Base-by-base conservation (phyloP, 1,140 invertebrate genomes). In the Hydropsyche tenuis region DNA sequence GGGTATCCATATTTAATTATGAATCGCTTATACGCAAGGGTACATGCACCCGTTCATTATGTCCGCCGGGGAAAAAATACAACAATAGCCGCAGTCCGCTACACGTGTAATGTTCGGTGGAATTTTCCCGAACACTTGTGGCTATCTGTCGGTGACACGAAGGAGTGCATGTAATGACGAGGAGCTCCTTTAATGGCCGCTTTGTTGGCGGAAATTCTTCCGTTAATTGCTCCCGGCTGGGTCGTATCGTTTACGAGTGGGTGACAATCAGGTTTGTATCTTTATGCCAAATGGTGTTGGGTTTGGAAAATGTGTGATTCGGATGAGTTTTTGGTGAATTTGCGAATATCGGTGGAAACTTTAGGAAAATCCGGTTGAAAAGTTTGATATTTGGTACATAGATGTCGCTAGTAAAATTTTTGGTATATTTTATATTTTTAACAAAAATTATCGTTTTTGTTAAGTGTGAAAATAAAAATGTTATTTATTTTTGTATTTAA, bases 1-100 rank as follows among this genome's bases (percentile, higher is more conserved):
- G 56, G 20, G 23, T 60, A 60, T 60, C 56, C 56, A 23, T n/a
- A 27, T 60, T 60, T 60, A 60, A 60, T 60, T 60, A 60, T 60
- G 23, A 53, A 53, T 37, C 30, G 30, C 30, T 9, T 37, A 37
- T 37, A 37, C 30, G 30, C 30, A n/a, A n/a, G n/a, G n/a, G n/a
- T n/a, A n/a, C n/a, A n/a, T n/a, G 30, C 9, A 37, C 30, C 30
- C 30, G 30, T 37, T 37, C 30, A 37, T 37, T 37, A 37, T 37
- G 3, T 3, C 3, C 3, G 30, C 30, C 3, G 30, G 9, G 9
- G 9, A 37, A 37, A 37, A 37, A 18, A 53, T 16, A 22, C 48
- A 14, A 53, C 20, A 53, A 53, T 53, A 14, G n/a, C 48, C 43
- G 9, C 43, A 45, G n/a, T 9, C 9, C 9, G 43, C n/a, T 45